Evolutionary conservation across 2,113 vertebrate species (phyloP).

Genomic region (Lycocorax pyrrhopterus): DNA sequence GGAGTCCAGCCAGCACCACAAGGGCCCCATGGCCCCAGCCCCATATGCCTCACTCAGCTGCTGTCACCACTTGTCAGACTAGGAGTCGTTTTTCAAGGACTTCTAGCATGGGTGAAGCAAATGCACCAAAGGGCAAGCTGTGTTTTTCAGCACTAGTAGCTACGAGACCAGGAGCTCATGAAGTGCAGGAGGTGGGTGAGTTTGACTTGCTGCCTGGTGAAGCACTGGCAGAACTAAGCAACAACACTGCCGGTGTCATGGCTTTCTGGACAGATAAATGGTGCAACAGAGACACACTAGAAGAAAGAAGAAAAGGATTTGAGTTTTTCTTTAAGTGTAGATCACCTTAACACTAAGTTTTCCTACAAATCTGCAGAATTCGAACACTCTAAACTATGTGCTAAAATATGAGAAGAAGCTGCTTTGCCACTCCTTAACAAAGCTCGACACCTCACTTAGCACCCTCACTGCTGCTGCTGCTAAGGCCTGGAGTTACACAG

Average conservation of each 20-base stretch:
- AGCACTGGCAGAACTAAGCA: neutral
- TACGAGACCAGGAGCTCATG: neutral
- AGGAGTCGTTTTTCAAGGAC: neutral
- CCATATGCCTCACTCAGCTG: neutral
- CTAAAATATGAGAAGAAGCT: neutral
- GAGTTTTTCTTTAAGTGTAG: neutral
- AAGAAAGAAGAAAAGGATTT: neutral
- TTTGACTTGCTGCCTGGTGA: neutral
- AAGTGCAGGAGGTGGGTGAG: neutral
- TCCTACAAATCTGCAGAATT: neutral
- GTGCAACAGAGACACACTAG: neutral
- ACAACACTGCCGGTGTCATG: rapidly evolving
- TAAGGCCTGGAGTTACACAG: neutral
- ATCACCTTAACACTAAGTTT: neutral
- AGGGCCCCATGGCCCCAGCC: rapidly evolving
- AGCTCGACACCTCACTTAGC: neutral
- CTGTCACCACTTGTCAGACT: neutral
- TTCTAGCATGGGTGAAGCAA: neutral
- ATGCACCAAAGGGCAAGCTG: neutral
- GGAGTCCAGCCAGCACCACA: neutral
- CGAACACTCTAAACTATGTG: rapidly evolving
- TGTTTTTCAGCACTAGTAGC: neutral
- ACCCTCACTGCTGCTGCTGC: neutral
- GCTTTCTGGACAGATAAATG: neutral
- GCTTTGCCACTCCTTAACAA: neutral